These are phyloP conservation scores for Lasiommata megera DNA, from an alignment of 2,888 invertebrate species.

Conservation along the genomic window DNA sequence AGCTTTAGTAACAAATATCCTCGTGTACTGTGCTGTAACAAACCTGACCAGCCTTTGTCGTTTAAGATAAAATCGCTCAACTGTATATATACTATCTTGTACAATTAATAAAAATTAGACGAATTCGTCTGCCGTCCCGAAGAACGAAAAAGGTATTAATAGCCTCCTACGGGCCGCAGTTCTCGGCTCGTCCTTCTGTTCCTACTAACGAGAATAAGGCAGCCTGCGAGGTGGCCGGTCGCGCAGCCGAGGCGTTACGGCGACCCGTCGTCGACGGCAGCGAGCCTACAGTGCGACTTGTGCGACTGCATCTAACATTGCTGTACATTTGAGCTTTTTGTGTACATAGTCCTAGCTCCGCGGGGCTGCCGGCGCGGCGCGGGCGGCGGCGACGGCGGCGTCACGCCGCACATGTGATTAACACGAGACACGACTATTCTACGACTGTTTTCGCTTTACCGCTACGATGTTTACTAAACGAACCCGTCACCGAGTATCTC, in stretches of 20 bases:
- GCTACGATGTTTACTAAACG: conserved; percentile 79
- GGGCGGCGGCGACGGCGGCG: conserved; percentile 49
- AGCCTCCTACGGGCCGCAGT: neutral
- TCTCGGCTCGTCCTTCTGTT: neutral
- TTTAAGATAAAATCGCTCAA: neutral
- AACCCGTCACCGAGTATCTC: conserved; percentile 55
- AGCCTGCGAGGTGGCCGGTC: no score
- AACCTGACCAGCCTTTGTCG: neutral
- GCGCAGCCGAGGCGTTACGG: no score
- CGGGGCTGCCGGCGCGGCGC: conserved; percentile 45
- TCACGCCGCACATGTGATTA: conserved; percentile 76
- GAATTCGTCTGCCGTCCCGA: neutral
- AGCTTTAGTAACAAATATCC: conserved; percentile 6
- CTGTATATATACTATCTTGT: neutral
- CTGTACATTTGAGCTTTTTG: conserved; percentile 80
- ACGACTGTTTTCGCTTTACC: conserved; percentile 78
- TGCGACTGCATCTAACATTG: conserved; percentile 77
- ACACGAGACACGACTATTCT: conserved; percentile 70
- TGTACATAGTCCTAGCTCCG: conserved; percentile 70
- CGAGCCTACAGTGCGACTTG: conserved; percentile 61
- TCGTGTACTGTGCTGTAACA: conserved; percentile 2
- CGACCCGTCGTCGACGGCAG: conserved; percentile 34
- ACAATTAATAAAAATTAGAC: neutral
- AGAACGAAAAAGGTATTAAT: neutral
- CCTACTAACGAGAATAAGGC: neutral